Conservation (phyloP, 2,888 invertebrate species). For the Amiota minor region DNA sequence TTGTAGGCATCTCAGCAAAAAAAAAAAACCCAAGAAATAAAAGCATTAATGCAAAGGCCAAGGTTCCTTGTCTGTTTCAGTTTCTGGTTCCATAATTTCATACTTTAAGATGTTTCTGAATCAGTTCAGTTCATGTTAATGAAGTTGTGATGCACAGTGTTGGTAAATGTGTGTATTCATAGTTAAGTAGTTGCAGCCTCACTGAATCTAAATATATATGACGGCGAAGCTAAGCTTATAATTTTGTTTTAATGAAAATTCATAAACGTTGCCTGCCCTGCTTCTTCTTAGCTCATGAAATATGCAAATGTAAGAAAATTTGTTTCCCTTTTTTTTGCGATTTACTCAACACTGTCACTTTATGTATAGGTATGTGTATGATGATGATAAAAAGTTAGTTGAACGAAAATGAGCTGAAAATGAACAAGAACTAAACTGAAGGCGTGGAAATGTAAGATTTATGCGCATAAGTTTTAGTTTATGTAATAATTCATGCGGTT, state of each 20-base stretch:
- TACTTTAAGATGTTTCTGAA: background rate
- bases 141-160: background rate
- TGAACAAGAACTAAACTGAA: background rate
- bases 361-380: too few relatives aligned
- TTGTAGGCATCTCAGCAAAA: constrained; percentile 2
- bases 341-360: too few relatives aligned
- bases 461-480: constrained; percentile 59
- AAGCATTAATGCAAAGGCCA: constrained; percentile 3
- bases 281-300: background rate
- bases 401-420: too few relatives aligned
- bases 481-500: constrained; percentile 62
- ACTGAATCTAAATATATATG: background rate
- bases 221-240: background rate
- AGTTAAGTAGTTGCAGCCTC: background rate
- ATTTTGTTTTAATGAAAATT: background rate
- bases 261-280: background rate
- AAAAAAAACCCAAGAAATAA: background rate
- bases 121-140: background rate
- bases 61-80: background rate
- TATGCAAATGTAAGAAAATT: too few relatives aligned
- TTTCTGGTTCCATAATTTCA: too few relatives aligned
- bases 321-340: too few relatives aligned
- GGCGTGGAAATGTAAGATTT: constrained; percentile 53
- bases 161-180: background rate
- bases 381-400: too few relatives aligned